Evolutionary conservation across 2,888 invertebrate species (phyloP).

Genomic region (Drosophila pullipes): DNA sequence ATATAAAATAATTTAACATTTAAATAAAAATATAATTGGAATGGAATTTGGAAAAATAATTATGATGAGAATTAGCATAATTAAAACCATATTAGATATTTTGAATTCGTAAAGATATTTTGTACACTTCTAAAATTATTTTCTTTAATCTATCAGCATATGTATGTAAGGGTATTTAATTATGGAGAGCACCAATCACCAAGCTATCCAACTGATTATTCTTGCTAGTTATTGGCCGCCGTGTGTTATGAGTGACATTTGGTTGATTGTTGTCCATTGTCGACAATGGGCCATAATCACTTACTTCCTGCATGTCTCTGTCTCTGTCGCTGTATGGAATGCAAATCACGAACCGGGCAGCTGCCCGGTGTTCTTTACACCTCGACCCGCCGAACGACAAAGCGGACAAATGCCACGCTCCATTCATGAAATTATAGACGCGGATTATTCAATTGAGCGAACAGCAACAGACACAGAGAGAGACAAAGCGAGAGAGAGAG

Average conservation of each 20-base stretch:
- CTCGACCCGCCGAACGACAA: neutral
- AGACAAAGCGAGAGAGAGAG: constrained; percentile 1
- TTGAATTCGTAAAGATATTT: neutral
- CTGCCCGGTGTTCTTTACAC: constrained; percentile 22
- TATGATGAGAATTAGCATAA: neutral
- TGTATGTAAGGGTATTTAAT: constrained; percentile 2
- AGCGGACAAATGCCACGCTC: constrained; percentile 24
- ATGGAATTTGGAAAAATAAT: neutral
- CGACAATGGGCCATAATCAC: constrained; percentile 61
- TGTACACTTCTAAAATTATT: neutral
- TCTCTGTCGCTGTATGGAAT: constrained; percentile 46
- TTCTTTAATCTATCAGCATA: neutral
- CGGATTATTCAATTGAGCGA: constrained; percentile 46
- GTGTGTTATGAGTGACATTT: constrained; percentile 30
- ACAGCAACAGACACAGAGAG: constrained; percentile 4
- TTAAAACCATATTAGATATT: neutral
- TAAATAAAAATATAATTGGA: neutral
- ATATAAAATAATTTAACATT: neutral
- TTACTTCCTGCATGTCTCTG: constrained; percentile 58
- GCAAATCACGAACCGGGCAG: constrained; percentile 61
- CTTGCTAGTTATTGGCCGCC: constrained; percentile 1
- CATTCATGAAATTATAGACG: constrained; percentile 64
- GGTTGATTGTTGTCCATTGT: constrained; percentile 45
- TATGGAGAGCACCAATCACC: neutral
- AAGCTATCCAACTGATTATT: constrained; percentile 1